Percentiles rank a stretch among this genome's conserved stretches.
These are phyloP conservation scores for Chrysoperla carnea DNA, from an alignment of 1,140 invertebrate genomes.

Conservation along the genomic window DNA sequence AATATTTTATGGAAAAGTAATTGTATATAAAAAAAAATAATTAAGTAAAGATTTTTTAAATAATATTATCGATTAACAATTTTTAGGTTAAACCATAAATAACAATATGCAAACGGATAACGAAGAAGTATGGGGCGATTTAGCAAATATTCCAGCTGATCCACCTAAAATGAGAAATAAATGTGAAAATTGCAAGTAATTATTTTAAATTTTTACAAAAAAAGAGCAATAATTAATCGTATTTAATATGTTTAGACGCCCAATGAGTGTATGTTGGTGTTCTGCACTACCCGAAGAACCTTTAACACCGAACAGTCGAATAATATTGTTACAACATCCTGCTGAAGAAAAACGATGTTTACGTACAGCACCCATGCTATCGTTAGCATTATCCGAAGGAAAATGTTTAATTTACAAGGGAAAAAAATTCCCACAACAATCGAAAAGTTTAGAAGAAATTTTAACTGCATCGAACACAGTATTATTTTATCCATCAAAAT, in stretches of 20 bases:
- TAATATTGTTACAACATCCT: conserved; percentile 81
- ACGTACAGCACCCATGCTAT: conserved; percentile 75
- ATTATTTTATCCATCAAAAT: conserved; percentile 64
- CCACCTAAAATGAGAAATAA: conserved; percentile 49
- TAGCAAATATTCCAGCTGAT: conserved; percentile 50
- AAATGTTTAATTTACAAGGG: conserved; percentile 68
- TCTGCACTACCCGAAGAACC: conserved; percentile 50
- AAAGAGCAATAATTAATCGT: background rate
- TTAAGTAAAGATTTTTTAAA: too few relatives aligned
- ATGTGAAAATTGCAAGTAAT: conserved; percentile 53
- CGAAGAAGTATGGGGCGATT: conserved; percentile 39
- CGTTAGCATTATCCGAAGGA: conserved; percentile 46
- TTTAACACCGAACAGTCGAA: conserved; percentile 41
- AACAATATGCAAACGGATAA: too few relatives aligned
- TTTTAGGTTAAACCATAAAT: too few relatives aligned
- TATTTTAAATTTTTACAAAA: conserved; percentile 6
- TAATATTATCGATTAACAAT: too few relatives aligned
- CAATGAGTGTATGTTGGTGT: conserved; percentile 79
- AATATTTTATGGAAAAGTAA: too few relatives aligned
- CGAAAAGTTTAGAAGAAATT: conserved; percentile 46
- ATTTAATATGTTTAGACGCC: conserved; percentile 44
- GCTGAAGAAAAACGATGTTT: conserved; percentile 81
- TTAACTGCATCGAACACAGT: conserved; percentile 51
- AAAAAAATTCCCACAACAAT: conserved; percentile 58
- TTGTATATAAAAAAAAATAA: too few relatives aligned